Base-by-base conservation (phyloP, 1,140 invertebrate species). In the Pollicipes pollicipes region DNA sequence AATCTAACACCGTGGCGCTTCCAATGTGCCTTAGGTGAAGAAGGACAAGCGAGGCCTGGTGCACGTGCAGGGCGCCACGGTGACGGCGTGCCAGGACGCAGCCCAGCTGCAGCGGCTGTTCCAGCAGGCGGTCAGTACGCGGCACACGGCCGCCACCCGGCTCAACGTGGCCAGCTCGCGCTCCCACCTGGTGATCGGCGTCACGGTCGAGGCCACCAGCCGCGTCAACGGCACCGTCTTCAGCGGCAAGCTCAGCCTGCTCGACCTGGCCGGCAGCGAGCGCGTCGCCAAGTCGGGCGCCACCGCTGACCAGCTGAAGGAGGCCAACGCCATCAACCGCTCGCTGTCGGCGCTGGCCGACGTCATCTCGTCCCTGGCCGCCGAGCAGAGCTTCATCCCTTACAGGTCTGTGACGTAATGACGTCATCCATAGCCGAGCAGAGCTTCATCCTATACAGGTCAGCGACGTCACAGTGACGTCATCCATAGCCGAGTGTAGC, bases 261-360 rank as follows among this genome's bases (percentile, higher is more conserved):
- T 87, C 31, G 86, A 88, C 80, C 76, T 88, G 72, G 86, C 86
- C 32, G 87, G 86, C 30, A 85, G 85, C 79, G 86, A 88, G 76
- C 76, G 86, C 27, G 79, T 81, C 10, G 79, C 81, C 24, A 79
- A 85, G 73, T 86, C 85, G 29, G 81, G 82, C 45, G 86, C 83
- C 73, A 77, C 78, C 3, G 85, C 85, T 2, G 83, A 85, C 37
- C 78, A 83, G 58, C 78, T 87, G 2, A 80, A 80, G 73, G 86
- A 84, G 77, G 81, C 82, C 24, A 77, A 78, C 72, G 76, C 77
- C 69, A 79, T 80, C 71, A 80, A 79, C 74, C 79, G 79, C 72
- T 79, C 78, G 3, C 72, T 80, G 29, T 80, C 79, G n/a, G 77
- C 79, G 16, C 75, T 80, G 35, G 78, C 77, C n/a, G 78, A 79